Evolutionary conservation across 1,140 invertebrate species (phyloP).

Genomic region (Tetragnatha versicolor): DNA sequence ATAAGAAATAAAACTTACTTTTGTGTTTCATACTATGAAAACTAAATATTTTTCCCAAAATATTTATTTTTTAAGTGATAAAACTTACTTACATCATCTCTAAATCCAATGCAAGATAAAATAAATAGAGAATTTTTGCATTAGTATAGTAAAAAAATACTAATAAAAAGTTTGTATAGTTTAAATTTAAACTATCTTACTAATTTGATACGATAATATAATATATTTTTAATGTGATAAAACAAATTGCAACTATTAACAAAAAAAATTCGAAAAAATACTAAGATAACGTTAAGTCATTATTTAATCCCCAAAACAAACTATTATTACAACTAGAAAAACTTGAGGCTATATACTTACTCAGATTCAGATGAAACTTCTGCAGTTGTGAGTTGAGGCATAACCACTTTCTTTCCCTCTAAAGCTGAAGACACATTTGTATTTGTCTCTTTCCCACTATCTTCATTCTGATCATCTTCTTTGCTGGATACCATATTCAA

Average conservation of each 20-base stretch:
- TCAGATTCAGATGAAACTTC: slow-evolving; percentile 57
- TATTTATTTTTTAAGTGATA: too few species aligned
- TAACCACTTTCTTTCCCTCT: slow-evolving; percentile 48
- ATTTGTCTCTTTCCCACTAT: slow-evolving; percentile 9
- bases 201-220: too few species aligned
- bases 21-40: too few species aligned
- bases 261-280: too few species aligned
- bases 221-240: too few species aligned
- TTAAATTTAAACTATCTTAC: neutral
- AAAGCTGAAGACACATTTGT: slow-evolving; percentile 51
- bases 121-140: neutral
- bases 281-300: too few species aligned
- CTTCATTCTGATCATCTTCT: neutral
- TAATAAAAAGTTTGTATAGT: neutral
- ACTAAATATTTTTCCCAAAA: too few species aligned
- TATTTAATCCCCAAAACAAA: too few species aligned
- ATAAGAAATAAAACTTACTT: neutral
- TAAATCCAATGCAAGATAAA: neutral
- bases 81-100: slow-evolving; percentile 11
- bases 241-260: too few species aligned
- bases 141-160: neutral
- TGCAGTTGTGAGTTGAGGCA: slow-evolving; percentile 55
- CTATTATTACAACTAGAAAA: too few species aligned
- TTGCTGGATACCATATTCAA: neutral
- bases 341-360: slow-evolving; percentile 33